Evolutionary conservation across 2,888 invertebrate genomes (phyloP).

Genomic region (Iselma pallidipennis): DNA sequence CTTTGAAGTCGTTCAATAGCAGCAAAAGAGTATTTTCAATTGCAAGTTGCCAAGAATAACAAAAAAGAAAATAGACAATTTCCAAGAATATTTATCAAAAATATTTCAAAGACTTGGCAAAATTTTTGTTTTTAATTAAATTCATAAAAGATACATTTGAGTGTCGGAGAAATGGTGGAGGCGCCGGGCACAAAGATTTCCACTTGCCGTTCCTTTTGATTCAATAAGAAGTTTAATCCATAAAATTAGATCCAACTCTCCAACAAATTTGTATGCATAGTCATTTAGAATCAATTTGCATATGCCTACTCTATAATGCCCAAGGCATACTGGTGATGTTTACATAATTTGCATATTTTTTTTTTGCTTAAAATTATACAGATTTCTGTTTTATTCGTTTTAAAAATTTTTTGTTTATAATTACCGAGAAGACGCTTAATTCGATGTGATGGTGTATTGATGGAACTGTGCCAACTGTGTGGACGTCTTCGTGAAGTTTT

Average conservation of each 20-base stretch:
- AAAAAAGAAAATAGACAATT: too few relatives aligned
- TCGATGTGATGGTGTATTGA: constrained; percentile 34
- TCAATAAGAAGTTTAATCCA: too few relatives aligned
- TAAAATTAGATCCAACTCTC: background rate
- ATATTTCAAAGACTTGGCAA: background rate
- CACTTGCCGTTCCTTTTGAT: too few relatives aligned
- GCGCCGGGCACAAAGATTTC: background rate
- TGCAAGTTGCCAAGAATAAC: background rate
- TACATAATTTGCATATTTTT: background rate
- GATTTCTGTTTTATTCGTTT: background rate
- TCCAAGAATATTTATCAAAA: background rate
- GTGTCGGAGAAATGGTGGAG: background rate
- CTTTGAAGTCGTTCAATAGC: background rate
- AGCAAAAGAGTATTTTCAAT: background rate
- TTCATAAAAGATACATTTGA: background rate
- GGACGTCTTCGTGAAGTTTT: constrained; percentile 46
- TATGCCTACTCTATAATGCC: background rate
- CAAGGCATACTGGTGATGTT: background rate
- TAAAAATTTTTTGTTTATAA: background rate
- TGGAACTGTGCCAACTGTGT: constrained; percentile 54
- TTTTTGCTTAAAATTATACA: background rate
- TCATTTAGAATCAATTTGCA: background rate
- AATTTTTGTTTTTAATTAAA: background rate
- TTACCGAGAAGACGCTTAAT: constrained; percentile 30
- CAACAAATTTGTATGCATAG: background rate